Percentiles rank a stretch among this genome's conserved stretches.
phyloP scores from a whole-genome alignment of 1,140 invertebrate genomes.

The Pseudomyrmex flavicornis region DNA sequence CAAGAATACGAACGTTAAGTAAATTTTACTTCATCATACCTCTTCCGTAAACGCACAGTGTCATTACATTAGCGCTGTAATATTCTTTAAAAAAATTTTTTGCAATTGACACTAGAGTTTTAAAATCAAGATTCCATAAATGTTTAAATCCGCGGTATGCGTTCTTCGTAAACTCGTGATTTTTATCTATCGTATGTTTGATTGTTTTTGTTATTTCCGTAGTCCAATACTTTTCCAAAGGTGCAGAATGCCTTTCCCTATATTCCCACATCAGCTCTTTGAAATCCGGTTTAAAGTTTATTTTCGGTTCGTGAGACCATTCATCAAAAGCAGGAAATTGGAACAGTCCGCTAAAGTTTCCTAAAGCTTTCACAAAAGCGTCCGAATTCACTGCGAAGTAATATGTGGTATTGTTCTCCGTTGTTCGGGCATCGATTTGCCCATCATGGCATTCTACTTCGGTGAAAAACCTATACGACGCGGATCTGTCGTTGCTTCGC shows the following conservation, averaged over 20 bases:
- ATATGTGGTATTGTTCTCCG: slow-evolving; percentile 95
- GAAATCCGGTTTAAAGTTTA: too few relatives aligned
- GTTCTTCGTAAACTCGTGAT: too few relatives aligned
- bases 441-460: slow-evolving; percentile 92
- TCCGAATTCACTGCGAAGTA: slow-evolving; percentile 96
- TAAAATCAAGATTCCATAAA: too few relatives aligned
- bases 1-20: neutral
- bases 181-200: too few relatives aligned
- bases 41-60: slow-evolving; percentile 94
- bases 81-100: slow-evolving; percentile 95
- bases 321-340: too few relatives aligned
- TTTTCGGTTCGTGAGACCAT: too few relatives aligned
- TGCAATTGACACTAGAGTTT: slow-evolving; percentile 77
- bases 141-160: too few relatives aligned
- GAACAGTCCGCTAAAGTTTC: slow-evolving; percentile 98
- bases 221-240: too few relatives aligned
- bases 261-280: too few relatives aligned
- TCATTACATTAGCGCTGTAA: slow-evolving; percentile 98
- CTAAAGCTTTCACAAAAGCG: slow-evolving; percentile 91
- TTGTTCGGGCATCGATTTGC: too few relatives aligned
- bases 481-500: slow-evolving; percentile 97
- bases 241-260: rapidly evolving
- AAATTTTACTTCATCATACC: slow-evolving; percentile 85
- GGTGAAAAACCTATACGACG: slow-evolving; percentile 88
- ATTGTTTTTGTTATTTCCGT: too few relatives aligned